Conservation (phyloP, 2,888 invertebrate species). For the Limnephilus auricula region DNA sequence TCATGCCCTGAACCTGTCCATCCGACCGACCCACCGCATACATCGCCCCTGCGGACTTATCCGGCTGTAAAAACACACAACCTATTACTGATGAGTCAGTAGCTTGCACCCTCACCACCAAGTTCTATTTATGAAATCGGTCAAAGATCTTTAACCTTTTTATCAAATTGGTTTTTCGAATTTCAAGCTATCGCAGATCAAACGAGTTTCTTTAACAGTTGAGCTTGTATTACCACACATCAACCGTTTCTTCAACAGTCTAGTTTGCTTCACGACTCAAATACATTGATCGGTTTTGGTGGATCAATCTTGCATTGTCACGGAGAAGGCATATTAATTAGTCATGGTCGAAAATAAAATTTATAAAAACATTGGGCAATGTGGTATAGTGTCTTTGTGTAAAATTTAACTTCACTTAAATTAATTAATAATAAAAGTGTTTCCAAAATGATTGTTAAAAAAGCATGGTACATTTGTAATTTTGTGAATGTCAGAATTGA, state of each 20-base stretch:
- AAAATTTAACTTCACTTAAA: neutral
- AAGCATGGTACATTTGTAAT: neutral
- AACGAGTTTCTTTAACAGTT: neutral
- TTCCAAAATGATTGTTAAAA: neutral
- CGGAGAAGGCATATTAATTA: neutral
- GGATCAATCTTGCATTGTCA: neutral
- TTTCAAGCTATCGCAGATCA: neutral
- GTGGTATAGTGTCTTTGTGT: neutral
- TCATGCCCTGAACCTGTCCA: slow-evolving; percentile 59
- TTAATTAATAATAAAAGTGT: neutral
- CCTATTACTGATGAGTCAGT: no score
- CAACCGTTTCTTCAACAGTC: neutral
- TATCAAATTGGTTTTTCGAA: neutral
- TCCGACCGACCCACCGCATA: neutral
- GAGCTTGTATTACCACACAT: neutral
- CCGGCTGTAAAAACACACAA: no score
- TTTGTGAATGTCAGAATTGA: neutral
- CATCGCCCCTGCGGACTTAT: neutral
- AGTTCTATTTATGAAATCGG: no score
- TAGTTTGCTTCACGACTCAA: neutral
- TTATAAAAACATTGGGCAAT: neutral
- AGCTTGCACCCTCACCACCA: no score
- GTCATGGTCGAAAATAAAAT: neutral
- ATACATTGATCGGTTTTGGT: neutral
- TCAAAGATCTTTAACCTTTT: no score